Base-by-base conservation (phyloP, 1,140 invertebrate genomes). In the Drosophila leontia region DNA sequence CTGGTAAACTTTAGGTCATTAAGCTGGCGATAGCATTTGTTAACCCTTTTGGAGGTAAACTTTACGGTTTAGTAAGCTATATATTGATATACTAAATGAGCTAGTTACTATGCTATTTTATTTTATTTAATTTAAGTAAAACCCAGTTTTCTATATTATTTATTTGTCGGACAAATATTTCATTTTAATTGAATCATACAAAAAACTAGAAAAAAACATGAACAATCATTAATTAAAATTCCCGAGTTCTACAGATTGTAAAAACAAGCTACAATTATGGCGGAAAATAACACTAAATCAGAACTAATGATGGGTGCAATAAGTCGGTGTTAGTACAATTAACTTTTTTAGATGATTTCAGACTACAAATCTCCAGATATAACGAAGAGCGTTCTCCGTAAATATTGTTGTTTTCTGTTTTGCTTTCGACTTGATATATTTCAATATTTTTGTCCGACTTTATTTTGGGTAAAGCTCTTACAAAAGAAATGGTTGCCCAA, bases 401-500 rank as follows among this genome's bases (percentile, higher is more conserved):
- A 57, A 37, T 55, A 17, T 17, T 17, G 19, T 15, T 26, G 26
- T 29, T 5, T 8, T 37, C 17, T 17, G 0, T 2, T 57, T 5
- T 48, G 29, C 19, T 44, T 64, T 42, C 29, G 7, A 45, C 35
- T 48, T 39, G 41, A 74, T 68, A 65, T 53, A 48, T 42, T 53
- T 62, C 23, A 48, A 55, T 41, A 26, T 26, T 57, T 44, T 44
- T 26, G 35, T 53, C 35, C 26, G 19, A 56, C 53, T 53, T 34
- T 65, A 72, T 65, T 61, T 61, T 61, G 45, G 45, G 19, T 56
- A 12, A 50, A 39, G 23, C 41, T 62, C 45, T 57, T 61, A 61
- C 55, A 71, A 57, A 71, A 53, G 51, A 72, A 78, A 58, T 42
- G 47, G 45, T 63, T 76, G 64, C 59, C 26, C 55, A 44, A 72